A percentile compares a stretch with the other conserved stretches of the same genome.
Evolutionary conservation across 2,797 vertebrate genomes (phyloP).

Genomic region (Catostomus latipinnis): DNA sequence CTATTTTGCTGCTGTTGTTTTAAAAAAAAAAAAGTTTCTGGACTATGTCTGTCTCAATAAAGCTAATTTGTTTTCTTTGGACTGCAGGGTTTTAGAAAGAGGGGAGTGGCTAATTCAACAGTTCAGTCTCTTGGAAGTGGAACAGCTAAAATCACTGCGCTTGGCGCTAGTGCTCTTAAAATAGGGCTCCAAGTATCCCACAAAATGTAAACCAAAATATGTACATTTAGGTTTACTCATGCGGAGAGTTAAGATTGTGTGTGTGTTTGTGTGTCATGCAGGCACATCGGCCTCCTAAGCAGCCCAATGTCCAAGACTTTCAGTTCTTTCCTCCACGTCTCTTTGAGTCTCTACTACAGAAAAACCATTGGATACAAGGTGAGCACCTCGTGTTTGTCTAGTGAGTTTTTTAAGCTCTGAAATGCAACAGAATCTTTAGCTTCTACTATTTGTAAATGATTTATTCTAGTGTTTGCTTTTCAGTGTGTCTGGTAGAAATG

Average conservation of each 20-base stretch:
- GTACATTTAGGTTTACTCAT: background rate
- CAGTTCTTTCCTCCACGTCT: slow-evolving; percentile 87
- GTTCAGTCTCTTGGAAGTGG: too few species aligned
- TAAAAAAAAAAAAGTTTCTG: too few species aligned
- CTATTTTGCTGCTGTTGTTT: too few species aligned
- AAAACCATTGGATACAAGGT: slow-evolving; percentile 90
- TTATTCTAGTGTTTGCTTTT: background rate
- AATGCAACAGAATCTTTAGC: too few species aligned
- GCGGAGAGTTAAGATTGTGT: slow-evolving; percentile 4
- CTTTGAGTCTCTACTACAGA: slow-evolving; percentile 86
- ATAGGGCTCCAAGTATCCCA: too few species aligned
- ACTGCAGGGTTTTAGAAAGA: too few species aligned
- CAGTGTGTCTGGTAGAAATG: slow-evolving; percentile 75
- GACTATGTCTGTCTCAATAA: too few species aligned
- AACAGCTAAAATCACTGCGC: too few species aligned
- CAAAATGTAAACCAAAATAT: slow-evolving; percentile 8
- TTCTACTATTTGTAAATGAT: background rate
- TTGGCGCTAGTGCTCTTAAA: too few species aligned
- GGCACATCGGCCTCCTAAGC: slow-evolving; percentile 87
- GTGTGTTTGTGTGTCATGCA: slow-evolving; percentile 55
- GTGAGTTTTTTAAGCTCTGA: too few species aligned
- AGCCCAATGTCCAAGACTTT: slow-evolving; percentile 90
- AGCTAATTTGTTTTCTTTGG: too few species aligned
- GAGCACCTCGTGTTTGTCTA: slow-evolving; percentile 30
- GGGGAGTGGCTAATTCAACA: too few species aligned